These are phyloP conservation scores for Melieria omissa DNA, from an alignment of 2,888 invertebrate genomes.

Conservation along the genomic window DNA sequence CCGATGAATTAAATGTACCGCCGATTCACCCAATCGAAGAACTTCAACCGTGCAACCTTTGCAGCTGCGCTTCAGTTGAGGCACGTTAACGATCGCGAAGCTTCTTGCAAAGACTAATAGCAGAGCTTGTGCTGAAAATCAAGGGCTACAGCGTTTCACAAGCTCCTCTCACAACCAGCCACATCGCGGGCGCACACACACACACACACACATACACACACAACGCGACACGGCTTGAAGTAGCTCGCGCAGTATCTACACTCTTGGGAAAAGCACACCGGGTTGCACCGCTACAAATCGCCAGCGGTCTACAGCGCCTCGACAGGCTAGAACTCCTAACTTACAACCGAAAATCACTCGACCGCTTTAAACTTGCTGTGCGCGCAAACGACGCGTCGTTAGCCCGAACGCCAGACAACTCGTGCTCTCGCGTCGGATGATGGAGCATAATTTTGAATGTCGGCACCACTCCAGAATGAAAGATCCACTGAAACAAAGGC, in stretches of 20 bases:
- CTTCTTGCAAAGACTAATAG: constrained; percentile 60
- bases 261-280: constrained; percentile 48
- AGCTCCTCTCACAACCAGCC: constrained; percentile 41
- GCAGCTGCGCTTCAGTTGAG: constrained; percentile 14
- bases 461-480: too few relatives aligned
- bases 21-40: too few relatives aligned
- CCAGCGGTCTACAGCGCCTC: constrained; percentile 5
- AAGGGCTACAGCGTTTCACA: constrained; percentile 64
- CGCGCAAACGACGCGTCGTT: too few relatives aligned
- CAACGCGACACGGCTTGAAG: background rate
- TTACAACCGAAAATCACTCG: too few relatives aligned
- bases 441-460: too few relatives aligned
- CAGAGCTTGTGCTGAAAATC: constrained; percentile 61
- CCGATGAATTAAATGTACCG: too few relatives aligned
- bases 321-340: background rate
- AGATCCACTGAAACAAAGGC: too few relatives aligned
- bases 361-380: too few relatives aligned
- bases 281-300: background rate
- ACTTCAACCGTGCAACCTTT: too few relatives aligned
- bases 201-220: background rate
- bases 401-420: too few relatives aligned
- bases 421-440: too few relatives aligned
- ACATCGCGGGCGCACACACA: background rate
- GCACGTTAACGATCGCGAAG: constrained; percentile 60
- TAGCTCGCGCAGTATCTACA: constrained; percentile 45